Evolutionary conservation across 1,140 invertebrate genomes (phyloP), one percentile per base, ranked within the genome.

Genomic region (Rhyzopertha dominica): DNA sequence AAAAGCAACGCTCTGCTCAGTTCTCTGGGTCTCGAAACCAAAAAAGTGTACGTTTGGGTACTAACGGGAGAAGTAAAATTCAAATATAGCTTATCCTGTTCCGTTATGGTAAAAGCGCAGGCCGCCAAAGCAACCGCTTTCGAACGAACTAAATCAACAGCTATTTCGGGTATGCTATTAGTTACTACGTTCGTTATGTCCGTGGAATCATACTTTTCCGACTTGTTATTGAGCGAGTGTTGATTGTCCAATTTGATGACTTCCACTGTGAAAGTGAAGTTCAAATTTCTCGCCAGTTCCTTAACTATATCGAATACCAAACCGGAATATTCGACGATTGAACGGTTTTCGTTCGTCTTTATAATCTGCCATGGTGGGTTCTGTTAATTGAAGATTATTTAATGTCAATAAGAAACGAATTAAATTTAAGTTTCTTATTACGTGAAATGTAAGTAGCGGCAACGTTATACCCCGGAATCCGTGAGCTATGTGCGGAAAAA

Each of bases 311-410:
- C 85, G 63, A 91, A 88, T 12, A 87, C 73, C 17, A 91, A 68
- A 16, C 88, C 88, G 4, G 69, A 68, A 52, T 79, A 80, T 39
- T 76, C 69, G 0, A 70, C 61, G 1, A 78, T 66, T 0, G 70
- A 56, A 0, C 80, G 81, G 2, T 70, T 68, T 12, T 72, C 67
- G 43, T 81, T 78, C 4, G 61, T 57, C 26, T 70, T 69, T 1
- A 88, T 62, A 7, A 84, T 81, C 59, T 88, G 84, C 87, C 87
- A 92, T 0, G 88, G 88, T 2, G 87, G 87, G 73, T 85, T 87
- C 88, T 91, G 64, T 36, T 67, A 70, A 52, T n/a, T n/a, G n/a
- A n/a, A n/a, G n/a, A n/a, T n/a, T n/a, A n/a, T n/a, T n/a, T n/a
- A n/a, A n/a, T n/a, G n/a, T n/a, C n/a, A n/a, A n/a, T n/a, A n/a